A percentile compares a stretch with the other conserved stretches of the same genome.
These are phyloP conservation scores for Phataginus tricuspis DNA, from an alignment of 2,797 vertebrate genomes.

Conservation along the genomic window DNA sequence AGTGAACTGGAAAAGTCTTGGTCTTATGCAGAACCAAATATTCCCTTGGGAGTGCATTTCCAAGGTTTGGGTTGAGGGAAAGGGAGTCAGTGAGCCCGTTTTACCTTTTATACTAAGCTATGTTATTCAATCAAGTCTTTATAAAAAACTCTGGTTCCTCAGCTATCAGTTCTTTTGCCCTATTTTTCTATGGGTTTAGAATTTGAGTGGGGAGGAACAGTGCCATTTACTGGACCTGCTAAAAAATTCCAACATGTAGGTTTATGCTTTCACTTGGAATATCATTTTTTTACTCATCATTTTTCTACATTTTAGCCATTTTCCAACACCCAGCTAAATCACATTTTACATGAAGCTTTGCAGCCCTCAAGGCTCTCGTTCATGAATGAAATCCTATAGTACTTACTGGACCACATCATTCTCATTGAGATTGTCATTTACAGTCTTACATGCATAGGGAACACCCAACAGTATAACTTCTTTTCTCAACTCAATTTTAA, in stretches of 20 bases:
- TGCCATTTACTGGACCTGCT: neutral
- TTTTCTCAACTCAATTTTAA: slow-evolving; percentile 50
- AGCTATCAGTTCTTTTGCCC: neutral
- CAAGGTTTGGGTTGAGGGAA: neutral
- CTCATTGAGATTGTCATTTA: slow-evolving; percentile 52
- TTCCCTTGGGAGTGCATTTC: neutral
- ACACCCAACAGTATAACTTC: neutral
- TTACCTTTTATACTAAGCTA: neutral
- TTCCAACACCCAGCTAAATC: slow-evolving; percentile 35
- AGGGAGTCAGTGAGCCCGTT: neutral
- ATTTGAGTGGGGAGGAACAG: neutral
- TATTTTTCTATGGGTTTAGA: slow-evolving; percentile 30
- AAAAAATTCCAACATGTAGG: neutral
- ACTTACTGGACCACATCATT: slow-evolving; percentile 23
- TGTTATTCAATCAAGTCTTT: neutral
- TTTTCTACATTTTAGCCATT: slow-evolving; percentile 27
- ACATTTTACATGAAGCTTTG: slow-evolving; percentile 57
- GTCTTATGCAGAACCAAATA: neutral
- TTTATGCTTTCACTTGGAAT: neutral
- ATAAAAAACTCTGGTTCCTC: neutral
- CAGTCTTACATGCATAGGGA: slow-evolving; percentile 26
- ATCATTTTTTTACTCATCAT: neutral
- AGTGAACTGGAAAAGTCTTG: neutral
- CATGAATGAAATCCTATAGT: slow-evolving; percentile 46
- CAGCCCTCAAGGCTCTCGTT: slow-evolving; percentile 1